Evolutionary conservation across 2,888 invertebrate genomes (phyloP).

Genomic region (Frankliniella intonsa): DNA sequence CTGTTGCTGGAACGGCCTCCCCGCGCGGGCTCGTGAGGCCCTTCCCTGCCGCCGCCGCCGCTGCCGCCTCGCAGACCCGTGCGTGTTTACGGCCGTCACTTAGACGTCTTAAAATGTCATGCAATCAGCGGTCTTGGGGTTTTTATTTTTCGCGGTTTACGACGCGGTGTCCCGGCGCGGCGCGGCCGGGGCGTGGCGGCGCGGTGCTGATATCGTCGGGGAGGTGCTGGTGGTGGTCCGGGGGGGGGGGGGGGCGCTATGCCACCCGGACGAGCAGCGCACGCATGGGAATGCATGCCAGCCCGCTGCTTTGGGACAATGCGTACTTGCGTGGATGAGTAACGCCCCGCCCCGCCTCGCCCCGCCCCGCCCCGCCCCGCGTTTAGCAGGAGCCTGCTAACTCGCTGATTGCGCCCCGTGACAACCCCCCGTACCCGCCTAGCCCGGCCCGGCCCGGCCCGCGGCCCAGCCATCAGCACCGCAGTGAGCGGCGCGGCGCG

Average conservation of each 20-base stretch:
- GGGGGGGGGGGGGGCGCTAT: too few relatives aligned
- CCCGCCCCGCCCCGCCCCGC: background rate
- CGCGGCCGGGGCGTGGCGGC: background rate
- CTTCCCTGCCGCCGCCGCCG: background rate
- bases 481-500: too few relatives aligned
- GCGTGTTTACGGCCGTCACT: conserved; percentile 8
- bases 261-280: background rate
- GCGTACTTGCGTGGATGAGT: background rate
- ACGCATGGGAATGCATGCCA: conserved; percentile 3
- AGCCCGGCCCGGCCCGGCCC: background rate
- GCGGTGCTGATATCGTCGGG: background rate
- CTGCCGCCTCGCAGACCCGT: background rate
- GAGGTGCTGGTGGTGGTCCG: too few relatives aligned
- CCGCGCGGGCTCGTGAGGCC: too few relatives aligned
- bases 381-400: background rate
- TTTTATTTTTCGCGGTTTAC: background rate
- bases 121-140: conserved; percentile 5
- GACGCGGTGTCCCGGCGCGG: background rate
- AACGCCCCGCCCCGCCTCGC: too few relatives aligned
- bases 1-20: too few relatives aligned
- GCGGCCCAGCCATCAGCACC: background rate
- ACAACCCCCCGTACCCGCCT: background rate
- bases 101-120: conserved; percentile 7
- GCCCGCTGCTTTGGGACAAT: background rate
- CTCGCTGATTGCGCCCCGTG: background rate